Percentiles rank a stretch among this genome's conserved stretches.
Evolutionary conservation across 2,888 invertebrate species (phyloP).

Genomic region (Rhaphigaster nebulosa): DNA sequence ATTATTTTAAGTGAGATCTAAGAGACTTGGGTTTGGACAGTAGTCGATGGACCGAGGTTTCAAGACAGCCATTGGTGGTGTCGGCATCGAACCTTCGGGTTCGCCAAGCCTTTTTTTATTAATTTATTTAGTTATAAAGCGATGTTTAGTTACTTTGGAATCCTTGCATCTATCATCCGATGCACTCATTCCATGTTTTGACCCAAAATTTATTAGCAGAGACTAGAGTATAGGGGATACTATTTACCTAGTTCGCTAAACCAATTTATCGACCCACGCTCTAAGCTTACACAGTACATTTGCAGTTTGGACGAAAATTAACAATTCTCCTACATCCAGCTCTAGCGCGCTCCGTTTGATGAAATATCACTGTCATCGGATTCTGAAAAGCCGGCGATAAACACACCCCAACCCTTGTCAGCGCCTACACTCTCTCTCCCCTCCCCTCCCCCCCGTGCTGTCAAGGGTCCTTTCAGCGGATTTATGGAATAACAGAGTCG

Average conservation of each 20-base stretch:
- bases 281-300: not conserved
- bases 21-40: no score
- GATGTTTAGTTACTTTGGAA: not conserved
- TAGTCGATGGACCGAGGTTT: no score
- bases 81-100: no score
- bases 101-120: no score
- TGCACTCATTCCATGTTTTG: not conserved
- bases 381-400: conserved; percentile 11
- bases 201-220: not conserved
- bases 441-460: not conserved
- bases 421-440: not conserved
- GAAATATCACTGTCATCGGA: conserved; percentile 15
- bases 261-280: not conserved
- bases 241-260: not conserved
- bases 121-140: no score
- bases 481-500: not conserved
- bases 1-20: no score
- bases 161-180: not conserved
- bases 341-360: not conserved
- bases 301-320: not conserved
- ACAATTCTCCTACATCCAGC: not conserved
- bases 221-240: not conserved
- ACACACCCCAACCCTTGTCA: not conserved
- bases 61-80: no score
- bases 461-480: conserved; percentile 4